A percentile compares a stretch with the other conserved stretches of the same genome.
Conservation (phyloP, 2,888 invertebrate genomes). For the Periphyllus acericola region DNA sequence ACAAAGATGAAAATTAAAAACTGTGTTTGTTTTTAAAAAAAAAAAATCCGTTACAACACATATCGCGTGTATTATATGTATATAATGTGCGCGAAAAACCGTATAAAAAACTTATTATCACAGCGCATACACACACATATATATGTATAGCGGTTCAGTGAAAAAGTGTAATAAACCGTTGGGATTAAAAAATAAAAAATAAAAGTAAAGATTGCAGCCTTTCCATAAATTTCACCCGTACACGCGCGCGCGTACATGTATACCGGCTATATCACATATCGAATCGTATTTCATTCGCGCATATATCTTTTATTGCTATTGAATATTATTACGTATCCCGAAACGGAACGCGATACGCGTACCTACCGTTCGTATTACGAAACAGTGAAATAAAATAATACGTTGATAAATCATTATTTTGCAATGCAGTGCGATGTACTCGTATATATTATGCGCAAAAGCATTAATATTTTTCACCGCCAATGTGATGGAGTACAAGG, state of each 20-base stretch:
- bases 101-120: not conserved
- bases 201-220: too few relatives aligned
- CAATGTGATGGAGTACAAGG: not conserved
- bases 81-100: not conserved
- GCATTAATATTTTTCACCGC: too few relatives aligned
- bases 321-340: not conserved
- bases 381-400: not conserved
- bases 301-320: not conserved
- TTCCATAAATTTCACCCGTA: not conserved
- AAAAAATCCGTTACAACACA: not conserved
- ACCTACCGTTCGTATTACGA: not conserved
- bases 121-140: too few relatives aligned
- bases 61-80: not conserved
- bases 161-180: not conserved
- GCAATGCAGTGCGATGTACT: not conserved
- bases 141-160: not conserved
- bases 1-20: not conserved
- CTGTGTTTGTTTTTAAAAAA: not conserved
- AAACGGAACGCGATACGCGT: not conserved
- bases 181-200: not conserved
- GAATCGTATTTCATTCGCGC: not conserved
- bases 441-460: too few relatives aligned
- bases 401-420: not conserved
- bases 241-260: not conserved
- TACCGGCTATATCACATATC: not conserved